These are phyloP conservation scores for Xanthorhoe designata DNA, from an alignment of 2,888 invertebrate species.

Conservation along the genomic window DNA sequence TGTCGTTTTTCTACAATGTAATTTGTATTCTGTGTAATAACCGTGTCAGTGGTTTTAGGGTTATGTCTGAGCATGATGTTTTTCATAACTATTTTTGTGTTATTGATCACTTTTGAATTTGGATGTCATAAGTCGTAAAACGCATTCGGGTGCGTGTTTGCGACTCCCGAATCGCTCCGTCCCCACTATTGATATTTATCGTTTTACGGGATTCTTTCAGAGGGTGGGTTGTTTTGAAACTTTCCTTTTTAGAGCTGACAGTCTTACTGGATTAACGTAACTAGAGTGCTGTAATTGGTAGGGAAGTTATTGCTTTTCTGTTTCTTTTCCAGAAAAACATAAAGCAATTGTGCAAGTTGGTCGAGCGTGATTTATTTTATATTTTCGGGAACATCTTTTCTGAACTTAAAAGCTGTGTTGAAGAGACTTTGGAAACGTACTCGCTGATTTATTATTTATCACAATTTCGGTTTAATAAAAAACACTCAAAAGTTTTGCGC, in stretches of 20 bases:
- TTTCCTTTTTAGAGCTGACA: conserved; percentile 68
- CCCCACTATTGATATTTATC: conserved; percentile 79
- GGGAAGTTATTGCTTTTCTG: conserved; percentile 75
- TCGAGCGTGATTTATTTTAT: conserved; percentile 70
- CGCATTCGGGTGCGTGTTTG: conserved; percentile 65
- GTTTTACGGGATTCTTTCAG: conserved; percentile 70
- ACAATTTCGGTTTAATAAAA: conserved; percentile 56
- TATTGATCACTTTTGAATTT: conserved; percentile 71
- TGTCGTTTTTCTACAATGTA: conserved; percentile 61
- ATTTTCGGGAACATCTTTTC: conserved; percentile 66
- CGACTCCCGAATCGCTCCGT: conserved; percentile 64
- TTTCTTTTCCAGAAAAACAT: conserved; percentile 73
- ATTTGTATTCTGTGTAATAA: conserved; percentile 53
- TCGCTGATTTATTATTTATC: conserved; percentile 67
- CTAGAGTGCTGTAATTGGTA: conserved; percentile 79
- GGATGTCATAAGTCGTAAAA: conserved; percentile 69
- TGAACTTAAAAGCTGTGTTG: conserved; percentile 67
- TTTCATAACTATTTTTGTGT: conserved; percentile 51
- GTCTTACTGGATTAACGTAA: conserved; percentile 74
- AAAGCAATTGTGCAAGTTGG: conserved; percentile 73
- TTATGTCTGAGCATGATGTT: conserved; percentile 38
- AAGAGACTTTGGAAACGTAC: conserved; percentile 57
- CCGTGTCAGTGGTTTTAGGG: conserved; percentile 45
- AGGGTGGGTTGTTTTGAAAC: conserved; percentile 75
- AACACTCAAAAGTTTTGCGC: conserved; percentile 54